These are phyloP conservation scores for Caenorhabditis imperialis DNA, from an alignment of 2,888 invertebrate species.

Conservation along the genomic window DNA sequence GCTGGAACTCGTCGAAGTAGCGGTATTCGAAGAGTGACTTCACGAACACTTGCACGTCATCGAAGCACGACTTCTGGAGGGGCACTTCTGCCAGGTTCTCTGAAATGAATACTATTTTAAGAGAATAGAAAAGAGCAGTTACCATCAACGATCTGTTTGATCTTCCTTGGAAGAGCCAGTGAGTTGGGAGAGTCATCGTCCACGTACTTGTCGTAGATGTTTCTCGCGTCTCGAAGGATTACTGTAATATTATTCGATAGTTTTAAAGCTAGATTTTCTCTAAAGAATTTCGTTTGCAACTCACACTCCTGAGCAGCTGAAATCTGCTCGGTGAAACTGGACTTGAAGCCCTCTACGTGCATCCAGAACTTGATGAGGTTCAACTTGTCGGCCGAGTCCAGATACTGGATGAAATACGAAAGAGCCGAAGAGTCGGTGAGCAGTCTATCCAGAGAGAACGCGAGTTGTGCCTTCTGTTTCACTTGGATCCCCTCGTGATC, in stretches of 20 bases:
- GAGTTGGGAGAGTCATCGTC: slow-evolving; percentile 83
- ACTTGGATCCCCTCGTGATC: slow-evolving; percentile 43
- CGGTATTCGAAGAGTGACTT: slow-evolving; percentile 78
- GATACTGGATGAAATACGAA: slow-evolving; percentile 88
- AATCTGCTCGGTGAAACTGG: slow-evolving; percentile 61
- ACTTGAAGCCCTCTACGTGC: slow-evolving; percentile 80
- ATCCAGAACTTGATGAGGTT: slow-evolving; percentile 80
- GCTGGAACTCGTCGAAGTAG: slow-evolving; percentile 86
- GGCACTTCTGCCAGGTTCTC: slow-evolving; percentile 26
- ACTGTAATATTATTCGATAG: too few species aligned
- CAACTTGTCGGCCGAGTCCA: slow-evolving; percentile 81
- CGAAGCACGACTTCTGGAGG: slow-evolving; percentile 46
- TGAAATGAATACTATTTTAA: too few species aligned
- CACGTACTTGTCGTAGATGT: slow-evolving; percentile 87
- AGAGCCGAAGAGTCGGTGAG: slow-evolving; percentile 87
- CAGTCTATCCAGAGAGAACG: slow-evolving; percentile 86
- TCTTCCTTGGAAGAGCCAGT: slow-evolving; percentile 78
- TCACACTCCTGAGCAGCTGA: slow-evolving; percentile 50
- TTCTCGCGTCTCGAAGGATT: slow-evolving; percentile 81
- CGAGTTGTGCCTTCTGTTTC: slow-evolving; percentile 46
- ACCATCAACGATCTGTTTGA: slow-evolving; percentile 79
- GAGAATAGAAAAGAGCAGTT: too few species aligned
- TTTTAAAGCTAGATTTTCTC: too few species aligned
- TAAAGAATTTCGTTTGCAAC: too few species aligned
- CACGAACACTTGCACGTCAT: slow-evolving; percentile 61